These are phyloP conservation scores for Poeciliopsis turrubarensis DNA, from an alignment of 2,113 vertebrate species.

Conservation along the genomic window DNA sequence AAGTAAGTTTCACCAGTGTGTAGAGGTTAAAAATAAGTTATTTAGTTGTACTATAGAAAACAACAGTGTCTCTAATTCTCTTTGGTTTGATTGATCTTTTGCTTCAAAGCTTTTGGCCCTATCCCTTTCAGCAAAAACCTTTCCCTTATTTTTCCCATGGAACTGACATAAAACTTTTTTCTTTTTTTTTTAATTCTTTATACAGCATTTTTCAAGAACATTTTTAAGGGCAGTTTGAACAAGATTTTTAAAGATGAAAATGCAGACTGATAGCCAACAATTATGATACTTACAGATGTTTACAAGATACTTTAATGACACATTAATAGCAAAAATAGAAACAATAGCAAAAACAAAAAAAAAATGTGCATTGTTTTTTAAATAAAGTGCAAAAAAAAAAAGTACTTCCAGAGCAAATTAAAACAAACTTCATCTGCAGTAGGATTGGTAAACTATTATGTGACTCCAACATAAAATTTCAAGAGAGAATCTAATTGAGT, in stretches of 20 bases:
- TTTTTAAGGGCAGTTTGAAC: background rate
- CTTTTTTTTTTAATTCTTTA: background rate
- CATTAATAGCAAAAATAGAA: too few species aligned
- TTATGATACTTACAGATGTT: too few species aligned
- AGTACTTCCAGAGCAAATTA: too few species aligned
- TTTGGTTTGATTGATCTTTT: constrained; percentile 38
- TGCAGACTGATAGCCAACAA: too few species aligned
- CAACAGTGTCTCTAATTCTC: constrained; percentile 25
- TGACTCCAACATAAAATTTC: too few species aligned
- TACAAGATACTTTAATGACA: too few species aligned
- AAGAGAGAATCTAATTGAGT: too few species aligned
- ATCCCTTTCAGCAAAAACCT: background rate
- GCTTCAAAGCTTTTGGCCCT: constrained; percentile 35
- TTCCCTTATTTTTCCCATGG: background rate
- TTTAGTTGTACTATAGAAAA: background rate
- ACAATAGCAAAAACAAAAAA: too few species aligned
- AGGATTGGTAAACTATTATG: too few species aligned
- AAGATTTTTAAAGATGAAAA: background rate
- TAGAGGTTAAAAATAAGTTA: background rate
- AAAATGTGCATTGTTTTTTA: too few species aligned
- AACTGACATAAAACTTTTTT: background rate
- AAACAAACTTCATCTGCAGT: too few species aligned
- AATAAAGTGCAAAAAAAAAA: too few species aligned
- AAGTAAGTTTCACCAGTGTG: background rate
- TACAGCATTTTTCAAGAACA: background rate